Evolutionary conservation across 2,113 vertebrate genomes (phyloP).

Genomic region (Mormyrus iriodes): DNA sequence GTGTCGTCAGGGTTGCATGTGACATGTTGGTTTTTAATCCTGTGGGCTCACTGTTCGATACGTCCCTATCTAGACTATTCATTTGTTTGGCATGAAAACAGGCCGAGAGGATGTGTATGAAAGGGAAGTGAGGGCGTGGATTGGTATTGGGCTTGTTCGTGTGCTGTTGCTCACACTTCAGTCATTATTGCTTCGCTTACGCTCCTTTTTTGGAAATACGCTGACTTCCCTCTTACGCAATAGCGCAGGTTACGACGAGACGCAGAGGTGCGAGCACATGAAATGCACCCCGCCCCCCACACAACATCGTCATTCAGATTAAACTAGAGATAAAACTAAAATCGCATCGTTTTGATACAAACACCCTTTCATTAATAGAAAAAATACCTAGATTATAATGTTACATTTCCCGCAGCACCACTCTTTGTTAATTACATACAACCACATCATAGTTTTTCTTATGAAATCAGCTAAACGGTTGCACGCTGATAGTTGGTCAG

Average conservation of each 20-base stretch:
- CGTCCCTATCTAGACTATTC: neutral
- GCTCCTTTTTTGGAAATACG: conserved; percentile 6
- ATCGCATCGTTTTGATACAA: neutral
- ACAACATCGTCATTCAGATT: neutral
- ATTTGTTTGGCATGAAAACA: neutral
- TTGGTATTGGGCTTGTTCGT: neutral
- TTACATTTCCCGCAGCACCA: neutral
- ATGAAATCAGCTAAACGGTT: neutral
- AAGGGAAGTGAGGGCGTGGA: conserved; percentile 1
- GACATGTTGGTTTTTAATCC: neutral
- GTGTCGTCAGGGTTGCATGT: neutral
- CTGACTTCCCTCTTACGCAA: conserved; percentile 10
- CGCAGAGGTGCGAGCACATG: neutral
- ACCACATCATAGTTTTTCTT: neutral
- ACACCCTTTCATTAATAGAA: neutral
- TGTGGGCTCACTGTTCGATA: neutral
- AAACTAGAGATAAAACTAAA: no score
- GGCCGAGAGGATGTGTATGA: neutral
- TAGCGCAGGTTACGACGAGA: neutral
- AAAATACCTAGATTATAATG: neutral
- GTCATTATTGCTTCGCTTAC: conserved; percentile 2
- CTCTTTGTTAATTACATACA: neutral
- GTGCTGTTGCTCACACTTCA: neutral
- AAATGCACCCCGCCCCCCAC: no score
- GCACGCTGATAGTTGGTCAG: neutral